Percentiles rank a stretch among this genome's conserved stretches.
phyloP scores from a whole-genome alignment of 1,140 invertebrate genomes.

The Drosophila punjabiensis region DNA sequence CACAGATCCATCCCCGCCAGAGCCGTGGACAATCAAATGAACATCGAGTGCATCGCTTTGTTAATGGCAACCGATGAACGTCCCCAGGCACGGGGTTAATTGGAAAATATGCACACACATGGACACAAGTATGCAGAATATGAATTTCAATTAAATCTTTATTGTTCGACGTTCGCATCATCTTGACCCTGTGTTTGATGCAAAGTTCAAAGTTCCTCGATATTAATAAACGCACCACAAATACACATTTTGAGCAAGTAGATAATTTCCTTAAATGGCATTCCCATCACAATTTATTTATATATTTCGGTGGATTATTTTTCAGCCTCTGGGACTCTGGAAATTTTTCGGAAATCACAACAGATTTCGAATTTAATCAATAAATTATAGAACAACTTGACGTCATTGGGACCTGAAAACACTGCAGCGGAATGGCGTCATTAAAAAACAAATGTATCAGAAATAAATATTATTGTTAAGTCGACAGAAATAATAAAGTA shows the following conservation, averaged over 20 bases:
- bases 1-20: constrained; percentile 19
- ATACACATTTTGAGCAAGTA: constrained; percentile 15
- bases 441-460: constrained; percentile 13
- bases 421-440: constrained; percentile 34
- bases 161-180: constrained; percentile 47
- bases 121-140: constrained; percentile 17
- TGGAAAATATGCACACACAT: constrained; percentile 41
- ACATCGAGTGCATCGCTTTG: constrained; percentile 53
- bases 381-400: constrained; percentile 47
- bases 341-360: constrained; percentile 35
- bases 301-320: constrained; percentile 20
- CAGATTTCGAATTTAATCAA: constrained; percentile 37
- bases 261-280: constrained; percentile 8
- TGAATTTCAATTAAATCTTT: constrained; percentile 52
- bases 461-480: constrained; percentile 39
- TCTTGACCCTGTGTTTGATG: constrained; percentile 27
- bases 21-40: constrained; percentile 45
- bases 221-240: constrained; percentile 21
- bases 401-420: constrained; percentile 40
- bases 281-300: constrained; percentile 21
- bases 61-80: constrained; percentile 33
- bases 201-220: constrained; percentile 42
- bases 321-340: constrained; percentile 19
- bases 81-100: constrained; percentile 32
- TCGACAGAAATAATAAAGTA: constrained; percentile 27